phyloP scores from a whole-genome alignment of 2,797 vertebrate genomes.

The Channallabes apus region DNA sequence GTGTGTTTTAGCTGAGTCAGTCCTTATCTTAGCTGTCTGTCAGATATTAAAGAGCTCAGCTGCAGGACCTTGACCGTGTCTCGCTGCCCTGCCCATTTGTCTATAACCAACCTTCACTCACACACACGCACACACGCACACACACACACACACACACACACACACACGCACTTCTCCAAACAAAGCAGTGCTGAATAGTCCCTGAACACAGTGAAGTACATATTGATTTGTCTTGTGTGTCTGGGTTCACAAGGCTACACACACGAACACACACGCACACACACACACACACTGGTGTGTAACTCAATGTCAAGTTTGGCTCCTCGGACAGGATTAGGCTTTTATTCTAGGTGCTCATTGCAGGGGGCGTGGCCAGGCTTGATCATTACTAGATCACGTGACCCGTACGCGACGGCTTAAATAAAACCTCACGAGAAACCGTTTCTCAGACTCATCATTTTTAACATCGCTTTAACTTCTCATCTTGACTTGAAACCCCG shows the following conservation, averaged over 20 bases:
- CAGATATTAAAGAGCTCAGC: constrained; percentile 38
- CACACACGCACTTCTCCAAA: constrained; percentile 15
- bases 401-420: not conserved
- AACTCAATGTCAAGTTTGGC: not conserved
- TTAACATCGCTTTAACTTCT: too few species aligned
- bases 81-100: constrained; percentile 5
- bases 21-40: constrained; percentile 48
- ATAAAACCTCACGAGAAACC: not conserved
- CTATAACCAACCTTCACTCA: constrained; percentile 35
- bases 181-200: too few species aligned
- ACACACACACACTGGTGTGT: not conserved
- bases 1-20: constrained; percentile 38
- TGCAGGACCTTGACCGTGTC: constrained; percentile 45
- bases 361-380: not conserved
- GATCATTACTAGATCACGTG: not conserved
- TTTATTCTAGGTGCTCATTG: not conserved
- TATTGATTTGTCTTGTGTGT: too few species aligned
- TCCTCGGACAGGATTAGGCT: not conserved
- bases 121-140: not conserved
- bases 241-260: too few species aligned
- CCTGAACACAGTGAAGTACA: too few species aligned
- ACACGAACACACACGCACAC: not conserved
- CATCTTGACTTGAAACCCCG: too few species aligned
- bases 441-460: not conserved
- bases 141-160: not conserved